Evolutionary conservation across 2,113 vertebrate species (phyloP).

Genomic region (Dryoscopus gambensis): DNA sequence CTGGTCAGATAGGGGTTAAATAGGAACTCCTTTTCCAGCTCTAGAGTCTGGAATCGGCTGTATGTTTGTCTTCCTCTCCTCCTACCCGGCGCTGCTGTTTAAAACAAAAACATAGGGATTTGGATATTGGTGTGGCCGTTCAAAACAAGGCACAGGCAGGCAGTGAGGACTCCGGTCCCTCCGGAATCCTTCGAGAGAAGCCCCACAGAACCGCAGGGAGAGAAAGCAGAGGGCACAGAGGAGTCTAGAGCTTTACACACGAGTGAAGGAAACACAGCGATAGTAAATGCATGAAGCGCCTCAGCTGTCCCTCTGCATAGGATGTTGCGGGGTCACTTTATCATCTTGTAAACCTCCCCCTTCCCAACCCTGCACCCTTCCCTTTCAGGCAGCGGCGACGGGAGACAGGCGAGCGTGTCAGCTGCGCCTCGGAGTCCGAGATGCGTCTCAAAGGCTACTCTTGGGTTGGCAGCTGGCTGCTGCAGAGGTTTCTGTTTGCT

Average conservation of each 20-base stretch:
- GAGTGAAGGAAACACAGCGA: not conserved
- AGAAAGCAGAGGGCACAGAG: not conserved
- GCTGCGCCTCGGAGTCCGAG: not conserved
- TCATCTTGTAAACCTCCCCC: not conserved
- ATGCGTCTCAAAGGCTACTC: not conserved
- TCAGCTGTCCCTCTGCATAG: not conserved
- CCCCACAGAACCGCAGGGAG: not conserved
- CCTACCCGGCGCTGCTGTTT: slow-evolving; percentile 82
- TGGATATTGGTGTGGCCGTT: not conserved
- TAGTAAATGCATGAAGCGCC: not conserved
- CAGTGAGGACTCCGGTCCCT: not conserved
- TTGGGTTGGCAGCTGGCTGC: not conserved
- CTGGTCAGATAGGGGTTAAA: slow-evolving; percentile 88
- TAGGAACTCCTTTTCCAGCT: slow-evolving; percentile 84
- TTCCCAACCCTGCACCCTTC: not conserved
- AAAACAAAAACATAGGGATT: slow-evolving; percentile 64
- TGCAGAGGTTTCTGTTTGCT: slow-evolving; percentile 1
- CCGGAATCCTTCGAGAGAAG: not conserved
- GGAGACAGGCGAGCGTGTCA: not conserved
- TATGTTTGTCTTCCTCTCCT: slow-evolving; percentile 86
- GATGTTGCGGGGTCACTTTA: not conserved
- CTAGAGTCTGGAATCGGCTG: slow-evolving; percentile 85
- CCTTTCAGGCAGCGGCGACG: not conserved
- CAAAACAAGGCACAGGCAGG: not conserved
- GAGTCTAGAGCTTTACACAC: not conserved